Base-by-base conservation (phyloP, 2,113 vertebrate species). In the Cynoglossus semilaevis region DNA sequence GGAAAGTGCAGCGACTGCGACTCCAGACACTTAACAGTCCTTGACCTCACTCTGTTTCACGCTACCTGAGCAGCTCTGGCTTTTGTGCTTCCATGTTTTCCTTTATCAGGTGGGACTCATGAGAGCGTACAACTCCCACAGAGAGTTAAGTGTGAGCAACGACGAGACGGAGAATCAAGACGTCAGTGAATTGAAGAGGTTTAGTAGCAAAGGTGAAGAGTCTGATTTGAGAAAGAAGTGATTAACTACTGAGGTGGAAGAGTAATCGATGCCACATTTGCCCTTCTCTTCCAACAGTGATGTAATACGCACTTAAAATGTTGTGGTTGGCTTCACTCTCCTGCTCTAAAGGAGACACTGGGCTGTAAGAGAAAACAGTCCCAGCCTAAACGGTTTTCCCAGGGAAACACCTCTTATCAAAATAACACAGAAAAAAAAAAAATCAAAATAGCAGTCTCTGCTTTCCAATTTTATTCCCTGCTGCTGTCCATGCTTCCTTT, bases 361-460 rank as follows among this genome's bases (percentile, higher is more conserved):
- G 35, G 65, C 22, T 29, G 34, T 61, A 48, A 34, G 72, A 81
- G 70, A 71, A 80, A 85, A 78, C 68, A 79, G 52, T 52, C 55
- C 45, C 58, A 54, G 14, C 55, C 57, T 67, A 58, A 70, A 50
- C 59, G 63, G 37, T 79, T 74, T 80, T 77, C 74, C 79, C 66
- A 63, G 18, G 82, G 18, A 81, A 45, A 88, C 81, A 86, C 89
- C 90, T 90, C 79, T 64, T 85, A 83, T 81, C 76, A 88, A 88
- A 92, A 88, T 85, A 88, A 70, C 76, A 63, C 43, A 80, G 29
- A 74, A 14, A 77, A 29, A 19, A 43, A 55, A 15, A 47, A 4
- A 29, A 29, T 29, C 22, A 29, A 29, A 29, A 29, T 29, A 8
- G 12, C 43, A 11, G 22, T 53, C 49, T n/a, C 65, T 57, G 66